Conservation (phyloP, 2,113 vertebrate species). For the Camelus dromedarius region DNA sequence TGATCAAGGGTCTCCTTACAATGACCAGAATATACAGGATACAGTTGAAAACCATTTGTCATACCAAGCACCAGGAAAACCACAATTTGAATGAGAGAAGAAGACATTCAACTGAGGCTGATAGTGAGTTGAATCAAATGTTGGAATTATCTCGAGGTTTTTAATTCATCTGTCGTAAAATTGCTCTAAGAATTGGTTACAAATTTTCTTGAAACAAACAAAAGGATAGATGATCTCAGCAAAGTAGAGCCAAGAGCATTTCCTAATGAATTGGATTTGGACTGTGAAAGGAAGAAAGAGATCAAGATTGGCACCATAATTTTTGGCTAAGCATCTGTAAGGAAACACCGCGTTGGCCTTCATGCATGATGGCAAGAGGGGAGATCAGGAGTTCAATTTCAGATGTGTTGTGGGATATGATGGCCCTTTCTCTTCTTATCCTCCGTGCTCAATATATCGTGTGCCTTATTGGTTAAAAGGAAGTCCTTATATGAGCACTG, state of each 20-base stretch:
- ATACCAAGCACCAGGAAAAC: slow-evolving; percentile 18
- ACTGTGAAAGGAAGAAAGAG: slow-evolving; percentile 16
- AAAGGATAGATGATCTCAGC: slow-evolving; percentile 39
- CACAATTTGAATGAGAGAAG: slow-evolving; percentile 54
- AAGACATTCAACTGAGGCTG: slow-evolving; percentile 20
- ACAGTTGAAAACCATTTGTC: not conserved
- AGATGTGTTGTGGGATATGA: not conserved
- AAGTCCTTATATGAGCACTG: not conserved
- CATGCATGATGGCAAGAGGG: not conserved
- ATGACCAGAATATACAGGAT: not conserved
- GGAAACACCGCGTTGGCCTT: not conserved
- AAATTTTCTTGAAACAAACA: slow-evolving; percentile 57
- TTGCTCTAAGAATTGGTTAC: slow-evolving; percentile 19
- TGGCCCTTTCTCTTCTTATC: not conserved
- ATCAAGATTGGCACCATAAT: slow-evolving; percentile 15
- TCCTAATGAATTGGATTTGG: slow-evolving; percentile 20
- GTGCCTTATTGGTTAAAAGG: not conserved
- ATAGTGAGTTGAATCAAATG: not conserved
- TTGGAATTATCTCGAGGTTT: slow-evolving; percentile 23
- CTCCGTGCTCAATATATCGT: not conserved
- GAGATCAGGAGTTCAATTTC: slow-evolving; percentile 10
- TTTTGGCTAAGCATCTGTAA: slow-evolving; percentile 53
- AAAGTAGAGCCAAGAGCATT: slow-evolving; percentile 38
- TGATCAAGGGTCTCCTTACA: not conserved
- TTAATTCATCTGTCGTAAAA: slow-evolving; percentile 50